Percentiles rank a stretch among this genome's conserved stretches.
These are phyloP conservation scores for Stegostoma tigrinum DNA, from an alignment of 2,113 vertebrate genomes.

Conservation along the genomic window DNA sequence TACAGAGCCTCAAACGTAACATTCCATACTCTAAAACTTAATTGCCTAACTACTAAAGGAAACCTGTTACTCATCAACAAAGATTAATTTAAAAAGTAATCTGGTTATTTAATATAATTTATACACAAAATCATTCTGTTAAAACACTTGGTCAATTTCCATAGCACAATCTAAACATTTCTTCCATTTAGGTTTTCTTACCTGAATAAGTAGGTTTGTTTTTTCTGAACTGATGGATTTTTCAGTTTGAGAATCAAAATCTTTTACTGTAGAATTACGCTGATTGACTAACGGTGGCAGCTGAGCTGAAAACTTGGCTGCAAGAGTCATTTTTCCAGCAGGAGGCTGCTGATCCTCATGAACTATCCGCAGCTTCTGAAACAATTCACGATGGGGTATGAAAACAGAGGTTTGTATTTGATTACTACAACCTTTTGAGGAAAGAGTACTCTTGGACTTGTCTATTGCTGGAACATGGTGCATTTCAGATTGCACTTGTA, in stretches of 20 bases:
- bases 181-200: slow-evolving; percentile 45
- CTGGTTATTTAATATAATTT: not conserved
- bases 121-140: not conserved
- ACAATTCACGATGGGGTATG: slow-evolving; percentile 74
- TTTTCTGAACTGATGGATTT: slow-evolving; percentile 51
- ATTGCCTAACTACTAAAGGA: not conserved
- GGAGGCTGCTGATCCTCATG: slow-evolving; percentile 75
- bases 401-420: not conserved
- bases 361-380: slow-evolving; percentile 77
- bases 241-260: slow-evolving; percentile 54
- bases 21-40: not conserved
- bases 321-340: slow-evolving; percentile 57
- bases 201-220: slow-evolving; percentile 64
- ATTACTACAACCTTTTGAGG: not conserved
- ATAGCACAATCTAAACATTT: not conserved
- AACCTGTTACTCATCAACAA: not conserved
- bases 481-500: not conserved
- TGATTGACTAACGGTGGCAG: slow-evolving; percentile 56
- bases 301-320: slow-evolving; percentile 76
- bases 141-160: not conserved
- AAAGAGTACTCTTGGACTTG: not conserved
- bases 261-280: slow-evolving; percentile 41
- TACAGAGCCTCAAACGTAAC: not conserved
- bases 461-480: not conserved
- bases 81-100: not conserved